Percentiles rank a stretch among this genome's conserved stretches.
Conservation (phyloP, 2,113 vertebrate species). For the Tauraco erythrolophus region DNA sequence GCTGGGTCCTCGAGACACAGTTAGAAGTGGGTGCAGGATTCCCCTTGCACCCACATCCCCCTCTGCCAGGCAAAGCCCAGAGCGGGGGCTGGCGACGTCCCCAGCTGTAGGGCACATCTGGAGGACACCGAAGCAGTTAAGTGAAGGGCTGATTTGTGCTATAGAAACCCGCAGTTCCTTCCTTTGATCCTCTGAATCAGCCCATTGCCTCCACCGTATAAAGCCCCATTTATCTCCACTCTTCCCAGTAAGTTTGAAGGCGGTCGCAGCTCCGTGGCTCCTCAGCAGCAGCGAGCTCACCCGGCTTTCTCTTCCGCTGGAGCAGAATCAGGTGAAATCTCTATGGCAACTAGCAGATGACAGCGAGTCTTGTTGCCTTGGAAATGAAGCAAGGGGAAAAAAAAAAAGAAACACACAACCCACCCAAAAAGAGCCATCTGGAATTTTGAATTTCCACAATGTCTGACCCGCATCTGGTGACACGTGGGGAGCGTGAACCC, state of each 20-base stretch:
- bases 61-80: background rate
- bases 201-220: constrained; percentile 31
- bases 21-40: background rate
- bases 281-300: background rate
- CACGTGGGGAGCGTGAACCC: background rate
- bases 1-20: background rate
- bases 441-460: constrained; percentile 55
- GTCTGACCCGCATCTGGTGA: background rate
- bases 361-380: constrained; percentile 76
- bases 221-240: constrained; percentile 47
- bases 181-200: constrained; percentile 57
- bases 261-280: background rate
- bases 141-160: constrained; percentile 51
- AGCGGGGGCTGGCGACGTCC: background rate
- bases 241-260: constrained; percentile 37
- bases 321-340: constrained; percentile 74
- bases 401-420: background rate
- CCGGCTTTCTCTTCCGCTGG: constrained; percentile 58
- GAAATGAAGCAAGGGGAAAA: constrained; percentile 68
- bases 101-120: constrained; percentile 34
- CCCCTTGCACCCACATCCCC: background rate
- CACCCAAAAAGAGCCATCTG: constrained; percentile 58
- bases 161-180: constrained; percentile 28
- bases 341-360: constrained; percentile 80
- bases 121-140: constrained; percentile 49